Conservation (phyloP, 2,113 vertebrate genomes). For the Thryonomys swinderianus region DNA sequence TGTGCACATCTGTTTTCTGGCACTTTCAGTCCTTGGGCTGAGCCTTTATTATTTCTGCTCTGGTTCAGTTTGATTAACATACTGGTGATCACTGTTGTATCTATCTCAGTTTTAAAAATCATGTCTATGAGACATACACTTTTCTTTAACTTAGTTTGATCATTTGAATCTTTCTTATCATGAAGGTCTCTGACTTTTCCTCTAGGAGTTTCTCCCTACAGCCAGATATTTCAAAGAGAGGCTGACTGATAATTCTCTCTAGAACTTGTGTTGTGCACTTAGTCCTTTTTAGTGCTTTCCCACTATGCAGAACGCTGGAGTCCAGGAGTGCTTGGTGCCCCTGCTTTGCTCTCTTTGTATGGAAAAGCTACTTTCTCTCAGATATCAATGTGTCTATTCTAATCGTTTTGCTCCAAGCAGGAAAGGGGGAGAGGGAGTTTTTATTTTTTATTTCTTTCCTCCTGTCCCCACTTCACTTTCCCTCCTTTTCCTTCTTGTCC, state of each 20-base stretch:
- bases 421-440: neutral
- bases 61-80: conserved; percentile 21
- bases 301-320: neutral
- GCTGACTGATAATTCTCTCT: neutral
- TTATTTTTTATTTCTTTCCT: neutral
- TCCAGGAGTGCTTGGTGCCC: neutral
- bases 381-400: neutral
- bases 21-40: neutral
- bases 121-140: neutral
- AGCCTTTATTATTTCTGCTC: conserved; percentile 3
- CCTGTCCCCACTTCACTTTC: neutral
- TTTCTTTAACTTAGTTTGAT: conserved; percentile 8
- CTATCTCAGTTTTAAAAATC: neutral
- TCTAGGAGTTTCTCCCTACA: neutral
- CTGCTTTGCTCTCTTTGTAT: neutral
- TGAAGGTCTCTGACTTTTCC: neutral
- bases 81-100: neutral
- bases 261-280: neutral
- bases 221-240: neutral
- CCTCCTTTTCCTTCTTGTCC: neutral
- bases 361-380: neutral
- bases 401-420: neutral
- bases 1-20: neutral
- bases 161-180: neutral
- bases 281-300: neutral